Evolutionary conservation across 2,888 invertebrate species (phyloP), one percentile per base, ranked within the genome.

Genomic region (Cataglyphis cursor): DNA sequence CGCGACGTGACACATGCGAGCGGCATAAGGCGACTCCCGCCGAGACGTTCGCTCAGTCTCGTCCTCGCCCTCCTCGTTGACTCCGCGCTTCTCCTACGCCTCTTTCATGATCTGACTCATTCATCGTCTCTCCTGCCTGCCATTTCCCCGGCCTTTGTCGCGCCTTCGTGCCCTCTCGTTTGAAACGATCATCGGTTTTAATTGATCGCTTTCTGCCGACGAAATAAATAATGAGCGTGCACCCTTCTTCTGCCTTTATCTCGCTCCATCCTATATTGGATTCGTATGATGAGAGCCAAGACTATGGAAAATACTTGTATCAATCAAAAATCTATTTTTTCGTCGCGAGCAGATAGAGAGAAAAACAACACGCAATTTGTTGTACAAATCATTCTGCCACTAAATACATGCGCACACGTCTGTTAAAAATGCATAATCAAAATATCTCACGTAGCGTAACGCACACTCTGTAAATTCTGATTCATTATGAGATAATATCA

Each of bases 11-110:
- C 81, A 88, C 90, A 85, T 85, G 88, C 84, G 85, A 86, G 88
- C 66, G 81, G 48, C 73, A 28, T 75, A 85, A 83, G 83, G 66
- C 84, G 90, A 90, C 91, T 91, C 91, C 91, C 91, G 91, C 91
- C 88, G 82, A 91, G 91, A 85, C 66, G 44, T 28, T 41, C n/a
- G 18, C 48, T 38, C 38, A 31, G 51, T n/a, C 12, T 59, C 59
- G 59, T 24, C 28, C 44, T 68, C 24, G 38, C 48, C 44, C 80
- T 80, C 57, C 82, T 66, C 70, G 62, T 81, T 54, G 18, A 28
- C 57, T 74, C 44, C 21, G 38, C 24, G 38, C n/a, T 70, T 83
- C 83, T 70, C 64, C 82, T 74, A 84, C 73, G 65, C 68, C 62
- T 75, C 70, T 82, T 84, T 75, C 57, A 57, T 41, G 38, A 59